Evolutionary conservation across 2,797 vertebrate genomes (phyloP).

Genomic region (Acipenser oxyrinchus): DNA sequence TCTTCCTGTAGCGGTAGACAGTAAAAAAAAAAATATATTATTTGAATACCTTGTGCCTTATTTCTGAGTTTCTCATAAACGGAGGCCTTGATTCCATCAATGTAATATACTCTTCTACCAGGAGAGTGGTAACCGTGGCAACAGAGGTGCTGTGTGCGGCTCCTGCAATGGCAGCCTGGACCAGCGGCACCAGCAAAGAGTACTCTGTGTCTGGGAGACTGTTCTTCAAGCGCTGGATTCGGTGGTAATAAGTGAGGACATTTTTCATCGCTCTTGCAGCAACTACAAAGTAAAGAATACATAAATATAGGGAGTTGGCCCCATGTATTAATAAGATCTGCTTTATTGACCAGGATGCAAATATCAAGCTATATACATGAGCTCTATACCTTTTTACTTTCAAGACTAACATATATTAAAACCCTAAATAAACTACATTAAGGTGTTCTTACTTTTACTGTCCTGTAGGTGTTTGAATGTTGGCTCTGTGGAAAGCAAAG

Average conservation of each 20-base stretch:
- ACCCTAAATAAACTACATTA: not conserved
- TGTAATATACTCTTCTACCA: slow-evolving; percentile 30
- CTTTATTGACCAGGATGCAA: not conserved
- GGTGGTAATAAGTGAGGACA: slow-evolving; percentile 32
- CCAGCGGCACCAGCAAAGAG: slow-evolving; percentile 27
- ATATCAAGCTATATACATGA: not conserved
- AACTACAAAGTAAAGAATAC: slow-evolving; percentile 16
- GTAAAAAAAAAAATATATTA: too few species aligned
- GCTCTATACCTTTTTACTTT: not conserved
- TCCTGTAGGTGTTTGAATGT: slow-evolving; percentile 22
- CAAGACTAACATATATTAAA: not conserved
- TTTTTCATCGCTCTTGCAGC: slow-evolving; percentile 25
- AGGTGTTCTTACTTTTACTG: slow-evolving; percentile 22
- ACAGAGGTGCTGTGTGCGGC: slow-evolving; percentile 9
- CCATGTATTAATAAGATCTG: not conserved
- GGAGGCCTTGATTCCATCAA: slow-evolving; percentile 20
- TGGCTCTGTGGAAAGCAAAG: slow-evolving; percentile 19
- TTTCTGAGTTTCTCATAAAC: not conserved
- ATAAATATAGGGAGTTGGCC: not conserved
- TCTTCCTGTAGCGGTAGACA: too few species aligned
- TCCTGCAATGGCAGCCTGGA: slow-evolving; percentile 19
- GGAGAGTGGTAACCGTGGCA: slow-evolving; percentile 15
- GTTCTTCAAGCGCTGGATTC: slow-evolving; percentile 14
- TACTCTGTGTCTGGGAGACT: slow-evolving; percentile 23
- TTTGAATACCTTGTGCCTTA: too few species aligned